Conservation (phyloP, 2,797 vertebrate genomes). For the Falco cherrug region DNA sequence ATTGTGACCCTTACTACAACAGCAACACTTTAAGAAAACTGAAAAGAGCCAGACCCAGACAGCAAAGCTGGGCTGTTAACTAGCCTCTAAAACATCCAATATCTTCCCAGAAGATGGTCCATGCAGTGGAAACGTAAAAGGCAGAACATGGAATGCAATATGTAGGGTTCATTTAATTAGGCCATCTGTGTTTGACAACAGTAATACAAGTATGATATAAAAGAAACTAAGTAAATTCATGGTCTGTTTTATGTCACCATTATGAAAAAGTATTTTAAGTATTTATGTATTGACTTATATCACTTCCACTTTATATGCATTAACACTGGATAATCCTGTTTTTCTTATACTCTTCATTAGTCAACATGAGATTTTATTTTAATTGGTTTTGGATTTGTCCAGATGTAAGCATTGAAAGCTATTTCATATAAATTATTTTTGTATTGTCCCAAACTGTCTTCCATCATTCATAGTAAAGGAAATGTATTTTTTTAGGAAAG, state of each 20-base stretch:
- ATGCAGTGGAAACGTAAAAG: background rate
- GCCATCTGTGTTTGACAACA: background rate
- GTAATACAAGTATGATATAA: background rate
- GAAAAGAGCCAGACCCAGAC: background rate
- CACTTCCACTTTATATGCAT: background rate
- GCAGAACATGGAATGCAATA: background rate
- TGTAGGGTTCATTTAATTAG: background rate
- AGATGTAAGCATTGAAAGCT: background rate
- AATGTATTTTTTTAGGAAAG: background rate
- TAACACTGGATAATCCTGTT: background rate
- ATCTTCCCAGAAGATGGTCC: background rate
- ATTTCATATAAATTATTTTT: background rate
- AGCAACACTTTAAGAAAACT: background rate
- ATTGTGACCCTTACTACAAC: background rate
- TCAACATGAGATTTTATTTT: background rate
- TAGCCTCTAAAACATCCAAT: background rate
- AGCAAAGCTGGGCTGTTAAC: background rate
- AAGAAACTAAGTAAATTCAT: rapidly evolving
- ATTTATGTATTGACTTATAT: background rate
- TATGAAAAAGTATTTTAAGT: background rate
- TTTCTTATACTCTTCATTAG: background rate
- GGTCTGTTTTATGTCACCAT: background rate
- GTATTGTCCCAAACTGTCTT: background rate
- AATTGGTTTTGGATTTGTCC: background rate
- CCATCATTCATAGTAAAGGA: background rate